Base-by-base conservation (phyloP, 2,888 invertebrate species). In the Myopa testacea region DNA sequence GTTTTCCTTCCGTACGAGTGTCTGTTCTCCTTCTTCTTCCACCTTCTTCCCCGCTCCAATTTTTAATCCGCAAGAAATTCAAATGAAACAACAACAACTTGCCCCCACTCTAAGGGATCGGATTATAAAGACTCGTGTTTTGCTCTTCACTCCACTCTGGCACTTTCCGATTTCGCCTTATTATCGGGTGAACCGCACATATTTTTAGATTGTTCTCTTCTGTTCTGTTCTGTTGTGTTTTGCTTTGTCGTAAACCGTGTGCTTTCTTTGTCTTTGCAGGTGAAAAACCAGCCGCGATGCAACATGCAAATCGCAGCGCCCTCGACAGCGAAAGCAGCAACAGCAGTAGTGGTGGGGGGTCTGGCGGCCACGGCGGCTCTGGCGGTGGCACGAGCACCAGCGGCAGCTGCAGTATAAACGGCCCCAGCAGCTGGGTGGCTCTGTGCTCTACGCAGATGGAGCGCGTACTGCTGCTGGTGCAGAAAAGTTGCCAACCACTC, bases 211-310 rank as follows among this genome's bases (percentile, higher is more conserved):
- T 34, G 52, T 71, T 50, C 26, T 52, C 16, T n/a, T 69, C 14
- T 19, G 19, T 19, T 16, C 16, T 14, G 6, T 26, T 69, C 50
- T n/a, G n/a, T 26, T 69, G 12, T n/a, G n/a, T 6, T 40, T 19
- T 19, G 6, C 40, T 40, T 10, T 5, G 14, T 19, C 16, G 65
- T 34, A 38, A 38, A 65, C 1, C 37, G 34, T 65, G 38, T 38
- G 38, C 37, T 16, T 65, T 77, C 40, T 74, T 67, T 78, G 58
- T 70, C 58, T 73, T 82, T 81, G 70, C 70, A 89, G 89, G 89
- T 80, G 89, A 89, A 82, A 88, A 86, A 77, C 88, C 89, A 45
- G 89, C 89, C 34, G 89, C 89, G 38, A 89, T 89, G 88, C 89
- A 89, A 80, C 89, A 89, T 82, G 87, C 87, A 77, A 89, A 89